Conservation (phyloP, 2,113 vertebrate genomes). For the Nibea albiflora region DNA sequence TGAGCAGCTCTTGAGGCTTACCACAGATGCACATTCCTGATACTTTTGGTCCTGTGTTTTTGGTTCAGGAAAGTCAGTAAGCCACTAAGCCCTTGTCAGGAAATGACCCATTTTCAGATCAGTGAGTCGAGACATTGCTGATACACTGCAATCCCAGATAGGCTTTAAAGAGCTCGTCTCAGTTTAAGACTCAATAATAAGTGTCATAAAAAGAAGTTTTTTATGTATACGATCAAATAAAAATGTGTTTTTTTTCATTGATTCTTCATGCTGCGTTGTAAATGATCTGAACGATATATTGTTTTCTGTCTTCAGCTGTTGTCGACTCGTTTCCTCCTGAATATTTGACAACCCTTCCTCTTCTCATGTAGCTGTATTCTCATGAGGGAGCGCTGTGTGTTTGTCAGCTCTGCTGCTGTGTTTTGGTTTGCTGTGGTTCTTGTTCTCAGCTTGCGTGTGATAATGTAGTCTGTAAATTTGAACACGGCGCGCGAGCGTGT, state of each 20-base stretch:
- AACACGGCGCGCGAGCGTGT: neutral
- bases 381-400: neutral
- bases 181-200: neutral
- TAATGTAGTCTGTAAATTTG: neutral
- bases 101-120: constrained; percentile 23
- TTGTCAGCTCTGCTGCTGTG: constrained; percentile 25
- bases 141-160: constrained; percentile 18
- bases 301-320: neutral
- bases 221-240: neutral
- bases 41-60: neutral
- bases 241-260: neutral
- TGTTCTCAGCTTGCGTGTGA: constrained; percentile 17
- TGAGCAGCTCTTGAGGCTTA: too few species aligned
- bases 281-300: neutral
- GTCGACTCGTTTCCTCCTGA: constrained; percentile 3
- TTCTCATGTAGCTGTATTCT: constrained; percentile 10
- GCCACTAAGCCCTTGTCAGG: constrained; percentile 21
- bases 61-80: neutral
- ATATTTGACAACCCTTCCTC: constrained; percentile 29
- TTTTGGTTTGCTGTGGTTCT: constrained; percentile 39
- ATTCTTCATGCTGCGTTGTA: neutral
- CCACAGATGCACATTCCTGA: neutral
- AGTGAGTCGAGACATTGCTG: constrained; percentile 47
- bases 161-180: constrained; percentile 7
- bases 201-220: neutral